Percentiles rank a stretch among this genome's conserved stretches.
These are phyloP conservation scores for Cheilosia vernalis DNA, from an alignment of 2,888 invertebrate genomes.

Conservation along the genomic window DNA sequence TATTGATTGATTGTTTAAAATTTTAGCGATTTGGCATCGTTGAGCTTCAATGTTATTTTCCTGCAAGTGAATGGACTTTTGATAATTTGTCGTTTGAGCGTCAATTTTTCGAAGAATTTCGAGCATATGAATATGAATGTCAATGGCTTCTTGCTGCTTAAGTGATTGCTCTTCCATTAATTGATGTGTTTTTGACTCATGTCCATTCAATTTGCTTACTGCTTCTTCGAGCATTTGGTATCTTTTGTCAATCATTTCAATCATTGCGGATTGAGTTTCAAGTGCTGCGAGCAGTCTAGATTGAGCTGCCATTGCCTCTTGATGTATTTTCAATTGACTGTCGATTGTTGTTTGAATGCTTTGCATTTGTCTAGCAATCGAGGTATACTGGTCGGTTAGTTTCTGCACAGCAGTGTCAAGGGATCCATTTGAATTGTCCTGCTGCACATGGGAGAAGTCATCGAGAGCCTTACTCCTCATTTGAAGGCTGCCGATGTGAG, in stretches of 20 bases:
- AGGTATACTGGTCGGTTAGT: not conserved
- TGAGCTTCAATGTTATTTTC: not conserved
- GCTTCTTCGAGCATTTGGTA: not conserved
- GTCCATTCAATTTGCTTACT: too few species aligned
- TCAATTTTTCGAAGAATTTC: not conserved
- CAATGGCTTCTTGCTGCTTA: not conserved
- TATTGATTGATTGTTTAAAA: not conserved
- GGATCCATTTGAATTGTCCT: not conserved
- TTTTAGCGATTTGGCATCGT: not conserved
- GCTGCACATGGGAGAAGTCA: not conserved
- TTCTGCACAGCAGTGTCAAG: not conserved
- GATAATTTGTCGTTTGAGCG: not conserved
- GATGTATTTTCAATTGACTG: not conserved
- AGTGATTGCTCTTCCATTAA: not conserved
- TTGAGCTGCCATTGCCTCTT: not conserved
- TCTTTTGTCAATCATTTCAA: not conserved
- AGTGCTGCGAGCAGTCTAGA: not conserved
- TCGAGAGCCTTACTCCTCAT: not conserved
- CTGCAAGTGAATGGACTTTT: not conserved
- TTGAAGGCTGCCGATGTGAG: not conserved
- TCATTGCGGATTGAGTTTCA: not conserved
- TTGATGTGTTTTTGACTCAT: not conserved
- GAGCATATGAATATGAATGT: too few species aligned
- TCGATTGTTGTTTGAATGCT: not conserved
- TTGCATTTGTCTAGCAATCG: not conserved